phyloP scores from a whole-genome alignment of 2,888 invertebrate species.

The Thumatha senex region DNA sequence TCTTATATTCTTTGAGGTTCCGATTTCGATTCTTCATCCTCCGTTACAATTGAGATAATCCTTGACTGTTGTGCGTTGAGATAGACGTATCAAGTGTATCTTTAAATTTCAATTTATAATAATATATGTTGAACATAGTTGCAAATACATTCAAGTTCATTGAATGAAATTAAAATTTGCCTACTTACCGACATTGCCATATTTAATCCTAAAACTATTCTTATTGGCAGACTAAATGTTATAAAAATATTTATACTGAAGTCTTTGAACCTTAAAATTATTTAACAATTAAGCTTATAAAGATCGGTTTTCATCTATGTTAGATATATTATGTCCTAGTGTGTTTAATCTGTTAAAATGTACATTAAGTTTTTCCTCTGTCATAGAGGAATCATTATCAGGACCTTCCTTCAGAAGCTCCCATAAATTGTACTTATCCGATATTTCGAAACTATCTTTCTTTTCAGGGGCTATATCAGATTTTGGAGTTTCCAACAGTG shows the following conservation, averaged over 20 bases:
- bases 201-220: slow-evolving; percentile 28
- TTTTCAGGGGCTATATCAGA: slow-evolving; percentile 73
- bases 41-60: no score
- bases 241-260: slow-evolving; percentile 78
- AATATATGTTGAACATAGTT: neutral
- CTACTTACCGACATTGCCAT: slow-evolving; percentile 30
- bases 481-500: slow-evolving; percentile 54
- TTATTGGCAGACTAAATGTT: slow-evolving; percentile 52
- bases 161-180: neutral
- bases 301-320: slow-evolving; percentile 62
- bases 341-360: slow-evolving; percentile 60
- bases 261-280: slow-evolving; percentile 78
- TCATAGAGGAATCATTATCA: slow-evolving; percentile 56
- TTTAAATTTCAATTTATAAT: no score
- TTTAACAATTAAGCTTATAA: slow-evolving; percentile 80
- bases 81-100: no score
- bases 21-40: neutral
- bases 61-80: no score
- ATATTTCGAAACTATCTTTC: slow-evolving; percentile 81
- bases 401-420: slow-evolving; percentile 84
- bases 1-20: neutral
- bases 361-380: slow-evolving; percentile 62
- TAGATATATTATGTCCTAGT: slow-evolving; percentile 57
- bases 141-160: neutral
- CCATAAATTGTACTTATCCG: slow-evolving; percentile 85